Evolutionary conservation across 2,888 invertebrate species (phyloP).

Genomic region (Agrochola macilenta): DNA sequence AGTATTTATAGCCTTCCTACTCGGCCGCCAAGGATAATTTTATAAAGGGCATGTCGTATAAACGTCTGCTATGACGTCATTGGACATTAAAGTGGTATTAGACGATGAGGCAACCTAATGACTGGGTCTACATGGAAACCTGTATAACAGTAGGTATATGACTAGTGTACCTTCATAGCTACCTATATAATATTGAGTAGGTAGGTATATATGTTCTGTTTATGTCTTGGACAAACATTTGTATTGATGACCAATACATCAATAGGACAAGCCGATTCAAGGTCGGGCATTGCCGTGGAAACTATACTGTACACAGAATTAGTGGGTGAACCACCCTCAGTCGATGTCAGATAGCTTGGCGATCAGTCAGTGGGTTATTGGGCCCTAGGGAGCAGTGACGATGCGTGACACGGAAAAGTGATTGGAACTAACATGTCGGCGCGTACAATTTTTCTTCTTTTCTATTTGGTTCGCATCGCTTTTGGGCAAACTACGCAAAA

Average conservation of each 20-base stretch:
- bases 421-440: slow-evolving; percentile 63
- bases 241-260: slow-evolving; percentile 77
- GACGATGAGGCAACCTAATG: slow-evolving; percentile 38
- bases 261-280: slow-evolving; percentile 81
- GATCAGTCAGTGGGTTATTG: slow-evolving; percentile 39
- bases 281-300: slow-evolving; percentile 85
- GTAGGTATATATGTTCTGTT: too few relatives aligned
- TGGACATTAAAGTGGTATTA: slow-evolving; percentile 13
- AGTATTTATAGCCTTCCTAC: slow-evolving; percentile 35
- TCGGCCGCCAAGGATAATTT: slow-evolving; percentile 42
- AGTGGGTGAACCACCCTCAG: slow-evolving; percentile 62
- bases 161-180: not conserved
- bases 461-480: slow-evolving; percentile 69
- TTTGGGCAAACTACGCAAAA: slow-evolving; percentile 92
- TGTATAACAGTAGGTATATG: not conserved
- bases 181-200: not conserved
- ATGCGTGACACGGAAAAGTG: slow-evolving; percentile 40
- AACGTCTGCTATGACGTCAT: slow-evolving; percentile 47
- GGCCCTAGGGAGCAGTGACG: slow-evolving; percentile 28
- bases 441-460: slow-evolving; percentile 69
- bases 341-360: slow-evolving; percentile 56
- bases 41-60: slow-evolving; percentile 38
- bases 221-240: slow-evolving; percentile 62
- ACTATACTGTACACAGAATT: slow-evolving; percentile 80
- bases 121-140: slow-evolving; percentile 1